A percentile compares a stretch with the other conserved stretches of the same genome.
phyloP scores from a whole-genome alignment of 92 coral and sea anemone species.

The Palythoa caribaeorum region DNA sequence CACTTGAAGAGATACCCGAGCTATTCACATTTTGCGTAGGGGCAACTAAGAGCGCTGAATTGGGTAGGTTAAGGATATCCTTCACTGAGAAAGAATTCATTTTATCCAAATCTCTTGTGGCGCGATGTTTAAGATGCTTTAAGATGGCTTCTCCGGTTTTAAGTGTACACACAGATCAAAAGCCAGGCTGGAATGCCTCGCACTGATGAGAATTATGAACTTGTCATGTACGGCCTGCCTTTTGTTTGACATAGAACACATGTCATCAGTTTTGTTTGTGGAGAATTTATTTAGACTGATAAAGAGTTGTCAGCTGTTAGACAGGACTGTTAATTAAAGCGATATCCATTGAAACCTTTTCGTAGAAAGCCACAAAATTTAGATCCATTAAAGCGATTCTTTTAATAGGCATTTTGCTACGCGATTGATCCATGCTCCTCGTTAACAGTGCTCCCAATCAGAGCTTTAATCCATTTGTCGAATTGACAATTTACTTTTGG shows the following conservation, averaged over 20 bases:
- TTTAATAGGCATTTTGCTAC: slow-evolving; percentile 71
- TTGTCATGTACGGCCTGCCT: slow-evolving; percentile 93
- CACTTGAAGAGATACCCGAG: slow-evolving; percentile 87
- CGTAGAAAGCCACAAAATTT: slow-evolving; percentile 86
- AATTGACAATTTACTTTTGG: slow-evolving; percentile 80
- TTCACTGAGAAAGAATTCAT: slow-evolving; percentile 97
- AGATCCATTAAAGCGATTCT: slow-evolving; percentile 81
- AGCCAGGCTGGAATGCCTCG: slow-evolving; percentile 91
- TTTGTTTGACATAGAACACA: slow-evolving; percentile 96
- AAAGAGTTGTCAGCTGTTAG: slow-evolving; percentile 94
- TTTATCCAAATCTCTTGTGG: slow-evolving; percentile 56
- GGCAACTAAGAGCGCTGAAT: slow-evolving; percentile 81
- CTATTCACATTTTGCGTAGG: slow-evolving; percentile 69
- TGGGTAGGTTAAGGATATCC: slow-evolving; percentile 92
- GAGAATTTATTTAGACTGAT: slow-evolving; percentile 99
- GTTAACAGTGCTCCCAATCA: slow-evolving; percentile 93
- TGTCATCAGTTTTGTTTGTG: slow-evolving; percentile 97
- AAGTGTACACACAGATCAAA: slow-evolving; percentile 84
- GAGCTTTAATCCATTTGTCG: slow-evolving; percentile 84
- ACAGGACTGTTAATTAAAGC: slow-evolving; percentile 95
- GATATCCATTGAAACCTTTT: slow-evolving; percentile 92
- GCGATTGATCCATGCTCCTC: slow-evolving; percentile 76
- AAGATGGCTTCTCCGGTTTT: slow-evolving; percentile 94
- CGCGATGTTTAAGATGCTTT: slow-evolving; percentile 68
- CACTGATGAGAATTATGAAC: slow-evolving; percentile 84